Evolutionary conservation across 2,797 vertebrate species (phyloP).

Genomic region (Scomberomorus guttatus): DNA sequence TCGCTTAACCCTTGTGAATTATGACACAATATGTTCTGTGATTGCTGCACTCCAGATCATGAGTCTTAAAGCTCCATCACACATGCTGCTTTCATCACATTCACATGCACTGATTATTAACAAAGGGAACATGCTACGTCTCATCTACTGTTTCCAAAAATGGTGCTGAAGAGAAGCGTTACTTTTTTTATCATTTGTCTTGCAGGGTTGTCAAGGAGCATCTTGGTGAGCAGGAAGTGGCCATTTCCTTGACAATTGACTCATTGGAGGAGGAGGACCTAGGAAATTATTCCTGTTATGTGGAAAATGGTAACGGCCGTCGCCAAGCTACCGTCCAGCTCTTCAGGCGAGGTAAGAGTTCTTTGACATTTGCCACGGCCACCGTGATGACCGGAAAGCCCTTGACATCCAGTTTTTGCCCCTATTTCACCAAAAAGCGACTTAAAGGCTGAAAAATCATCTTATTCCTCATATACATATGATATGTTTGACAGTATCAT

Average conservation of each 20-base stretch:
- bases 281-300: slow-evolving; percentile 98
- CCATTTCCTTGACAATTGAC: slow-evolving; percentile 96
- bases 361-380: slow-evolving; percentile 5
- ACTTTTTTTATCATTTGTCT: slow-evolving; percentile 54
- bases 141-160: neutral
- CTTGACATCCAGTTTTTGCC: too few species aligned
- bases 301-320: slow-evolving; percentile 96
- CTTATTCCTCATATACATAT: slow-evolving; percentile 4
- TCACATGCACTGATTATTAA: neutral
- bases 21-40: neutral
- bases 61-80: neutral
- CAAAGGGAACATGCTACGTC: neutral
- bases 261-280: slow-evolving; percentile 95
- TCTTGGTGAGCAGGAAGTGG: slow-evolving; percentile 97
- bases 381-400: neutral
- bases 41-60: slow-evolving; percentile 9
- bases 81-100: neutral
- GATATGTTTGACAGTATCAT: too few species aligned
- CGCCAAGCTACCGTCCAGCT: slow-evolving; percentile 95
- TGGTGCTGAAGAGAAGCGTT: neutral
- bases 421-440: neutral
- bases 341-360: slow-evolving; percentile 91
- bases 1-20: slow-evolving; percentile 9
- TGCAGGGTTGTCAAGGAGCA: slow-evolving; percentile 94
- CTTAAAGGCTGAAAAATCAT: neutral